A percentile compares a stretch with the other conserved stretches of the same genome.
phyloP scores from a whole-genome alignment of 2,113 vertebrate species.

The Sakesphorus luctuosus region DNA sequence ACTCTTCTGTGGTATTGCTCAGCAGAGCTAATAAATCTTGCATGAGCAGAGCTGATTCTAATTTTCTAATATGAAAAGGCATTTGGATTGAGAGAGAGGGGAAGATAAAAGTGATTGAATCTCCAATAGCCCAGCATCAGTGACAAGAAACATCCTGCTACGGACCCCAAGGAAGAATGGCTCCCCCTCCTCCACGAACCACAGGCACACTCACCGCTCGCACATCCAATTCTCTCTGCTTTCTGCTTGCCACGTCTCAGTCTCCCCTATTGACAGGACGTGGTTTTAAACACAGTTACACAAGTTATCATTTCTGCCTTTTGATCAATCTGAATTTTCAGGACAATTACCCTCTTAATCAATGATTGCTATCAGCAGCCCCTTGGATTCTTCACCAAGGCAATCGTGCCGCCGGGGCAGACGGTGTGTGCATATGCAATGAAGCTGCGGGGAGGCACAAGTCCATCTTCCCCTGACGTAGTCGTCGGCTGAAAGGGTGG shows the following conservation, averaged over 20 bases:
- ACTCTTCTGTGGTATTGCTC: slow-evolving; percentile 80
- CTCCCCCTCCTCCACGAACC: slow-evolving; percentile 49
- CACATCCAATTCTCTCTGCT: slow-evolving; percentile 77
- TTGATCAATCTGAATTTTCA: slow-evolving; percentile 86
- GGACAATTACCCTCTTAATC: slow-evolving; percentile 86
- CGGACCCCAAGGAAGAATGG: slow-evolving; percentile 77
- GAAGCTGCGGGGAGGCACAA: slow-evolving; percentile 72
- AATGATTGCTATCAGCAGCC: slow-evolving; percentile 83
- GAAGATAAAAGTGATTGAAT: slow-evolving; percentile 87
- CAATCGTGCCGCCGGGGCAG: slow-evolving; percentile 75
- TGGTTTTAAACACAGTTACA: slow-evolving; percentile 83
- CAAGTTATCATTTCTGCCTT: slow-evolving; percentile 85
- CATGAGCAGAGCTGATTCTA: slow-evolving; percentile 84
- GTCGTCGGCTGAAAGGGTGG: slow-evolving; percentile 60
- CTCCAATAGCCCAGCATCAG: slow-evolving; percentile 80
- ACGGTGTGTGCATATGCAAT: slow-evolving; percentile 79
- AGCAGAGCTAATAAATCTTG: slow-evolving; percentile 86
- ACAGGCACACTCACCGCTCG: slow-evolving; percentile 38
- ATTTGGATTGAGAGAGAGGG: slow-evolving; percentile 83
- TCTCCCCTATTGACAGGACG: slow-evolving; percentile 79
- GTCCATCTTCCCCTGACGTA: slow-evolving; percentile 71
- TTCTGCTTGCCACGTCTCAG: slow-evolving; percentile 72
- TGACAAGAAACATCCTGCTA: slow-evolving; percentile 82
- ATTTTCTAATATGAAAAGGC: slow-evolving; percentile 87
- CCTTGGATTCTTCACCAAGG: slow-evolving; percentile 76